A percentile compares a stretch with the other conserved stretches of the same genome.
Conservation (phyloP, 92 coral and sea anemone genomes). For the Porites lobata region DNA sequence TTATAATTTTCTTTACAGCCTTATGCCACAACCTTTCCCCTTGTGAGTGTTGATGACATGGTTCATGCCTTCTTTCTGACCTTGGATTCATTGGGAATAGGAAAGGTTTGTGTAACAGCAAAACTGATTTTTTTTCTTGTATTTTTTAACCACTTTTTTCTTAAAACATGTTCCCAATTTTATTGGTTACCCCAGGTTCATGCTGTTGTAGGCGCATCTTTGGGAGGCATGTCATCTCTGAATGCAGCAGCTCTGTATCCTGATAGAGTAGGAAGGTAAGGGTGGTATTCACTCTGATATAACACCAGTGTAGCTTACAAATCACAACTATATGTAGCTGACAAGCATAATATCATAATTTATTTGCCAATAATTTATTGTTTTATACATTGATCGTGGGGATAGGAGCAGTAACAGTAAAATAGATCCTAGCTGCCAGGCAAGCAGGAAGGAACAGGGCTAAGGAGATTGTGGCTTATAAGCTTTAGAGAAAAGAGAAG, state of each 20-base stretch:
- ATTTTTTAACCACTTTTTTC: no score
- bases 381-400: no score
- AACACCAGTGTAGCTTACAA: no score
- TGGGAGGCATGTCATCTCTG: constrained; percentile 95
- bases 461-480: no score
- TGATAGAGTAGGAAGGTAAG: constrained; percentile 88
- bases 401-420: no score
- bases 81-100: constrained; percentile 90
- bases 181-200: constrained; percentile 73
- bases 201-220: constrained; percentile 90
- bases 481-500: no score
- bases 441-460: no score
- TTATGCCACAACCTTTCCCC: constrained; percentile 96
- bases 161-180: neutral
- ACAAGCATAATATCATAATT: no score
- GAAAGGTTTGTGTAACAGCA: constrained; percentile 59
- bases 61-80: constrained; percentile 84
- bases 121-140: no score
- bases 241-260: constrained; percentile 89
- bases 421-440: no score
- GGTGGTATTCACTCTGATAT: neutral
- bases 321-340: no score
- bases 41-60: constrained; percentile 95
- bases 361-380: no score
- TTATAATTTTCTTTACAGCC: constrained; percentile 60